Conservation (phyloP, 2,113 vertebrate species). For the Spheniscus mendiculus region DNA sequence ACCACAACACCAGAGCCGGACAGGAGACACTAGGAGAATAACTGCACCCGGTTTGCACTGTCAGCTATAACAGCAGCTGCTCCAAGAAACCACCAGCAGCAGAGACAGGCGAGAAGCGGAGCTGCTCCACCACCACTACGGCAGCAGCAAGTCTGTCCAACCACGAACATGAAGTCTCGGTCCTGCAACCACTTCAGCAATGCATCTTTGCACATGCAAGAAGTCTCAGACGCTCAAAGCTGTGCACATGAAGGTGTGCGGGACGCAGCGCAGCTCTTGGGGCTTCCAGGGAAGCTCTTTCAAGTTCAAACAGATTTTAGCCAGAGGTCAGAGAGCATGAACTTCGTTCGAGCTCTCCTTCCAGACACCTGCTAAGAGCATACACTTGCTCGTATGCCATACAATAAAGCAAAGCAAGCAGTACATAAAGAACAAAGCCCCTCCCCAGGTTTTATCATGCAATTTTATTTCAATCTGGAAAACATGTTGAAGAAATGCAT, state of each 20-base stretch:
- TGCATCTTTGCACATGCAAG: rapidly evolving
- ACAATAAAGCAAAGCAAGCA: neutral
- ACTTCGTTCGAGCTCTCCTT: neutral
- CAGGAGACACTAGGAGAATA: neutral
- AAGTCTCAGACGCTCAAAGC: neutral
- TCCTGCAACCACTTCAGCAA: neutral
- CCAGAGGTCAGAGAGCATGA: neutral
- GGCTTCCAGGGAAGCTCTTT: neutral
- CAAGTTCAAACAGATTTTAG: neutral
- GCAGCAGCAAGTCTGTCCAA: neutral
- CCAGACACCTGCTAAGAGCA: neutral
- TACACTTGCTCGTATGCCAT: neutral
- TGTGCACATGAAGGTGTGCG: neutral
- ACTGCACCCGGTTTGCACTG: neutral
- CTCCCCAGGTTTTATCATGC: neutral
- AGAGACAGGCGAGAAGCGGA: rapidly evolving
- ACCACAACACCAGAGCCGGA: neutral
- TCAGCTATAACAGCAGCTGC: neutral
- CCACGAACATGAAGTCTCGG: rapidly evolving
- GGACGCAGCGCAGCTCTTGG: neutral
- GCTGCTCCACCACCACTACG: neutral
- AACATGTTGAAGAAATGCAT: neutral
- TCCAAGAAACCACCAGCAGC: neutral
- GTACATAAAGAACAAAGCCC: neutral
- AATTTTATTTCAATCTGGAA: neutral